Conservation (phyloP, 1,140 invertebrate species). For the Orius laevigatus region DNA sequence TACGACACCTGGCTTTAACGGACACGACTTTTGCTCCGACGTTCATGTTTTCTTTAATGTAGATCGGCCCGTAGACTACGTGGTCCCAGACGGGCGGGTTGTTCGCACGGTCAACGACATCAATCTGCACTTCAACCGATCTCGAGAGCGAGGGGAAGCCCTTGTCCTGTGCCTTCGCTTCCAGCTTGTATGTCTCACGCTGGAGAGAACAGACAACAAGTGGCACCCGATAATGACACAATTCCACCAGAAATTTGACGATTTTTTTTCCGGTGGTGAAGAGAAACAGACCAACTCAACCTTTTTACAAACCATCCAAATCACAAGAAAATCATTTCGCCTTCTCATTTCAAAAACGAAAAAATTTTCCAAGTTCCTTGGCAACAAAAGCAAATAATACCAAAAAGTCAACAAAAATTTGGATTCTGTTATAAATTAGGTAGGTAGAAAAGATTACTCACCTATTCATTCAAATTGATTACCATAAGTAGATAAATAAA, state of each 20-base stretch:
- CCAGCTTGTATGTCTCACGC: constrained; percentile 92
- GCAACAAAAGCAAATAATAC: too few species aligned
- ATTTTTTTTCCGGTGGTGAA: too few species aligned
- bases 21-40: constrained; percentile 91
- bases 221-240: too few species aligned
- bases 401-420: too few species aligned
- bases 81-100: constrained; percentile 95
- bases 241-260: too few species aligned
- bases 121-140: constrained; percentile 91
- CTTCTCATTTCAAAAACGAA: background rate
- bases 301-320: background rate
- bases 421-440: too few species aligned
- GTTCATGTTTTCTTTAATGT: constrained; percentile 90
- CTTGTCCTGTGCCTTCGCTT: constrained; percentile 92
- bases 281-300: background rate
- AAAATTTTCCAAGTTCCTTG: too few species aligned
- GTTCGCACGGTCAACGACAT: constrained; percentile 92
- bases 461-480: too few species aligned
- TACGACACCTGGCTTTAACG: constrained; percentile 90
- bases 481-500: too few species aligned
- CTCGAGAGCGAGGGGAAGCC: constrained; percentile 81
- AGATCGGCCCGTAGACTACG: constrained; percentile 87
- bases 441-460: too few species aligned
- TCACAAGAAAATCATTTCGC: background rate
- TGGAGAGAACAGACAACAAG: constrained; percentile 27